phyloP scores from a whole-genome alignment of 2,888 invertebrate genomes.

The Apoderus coryli region DNA sequence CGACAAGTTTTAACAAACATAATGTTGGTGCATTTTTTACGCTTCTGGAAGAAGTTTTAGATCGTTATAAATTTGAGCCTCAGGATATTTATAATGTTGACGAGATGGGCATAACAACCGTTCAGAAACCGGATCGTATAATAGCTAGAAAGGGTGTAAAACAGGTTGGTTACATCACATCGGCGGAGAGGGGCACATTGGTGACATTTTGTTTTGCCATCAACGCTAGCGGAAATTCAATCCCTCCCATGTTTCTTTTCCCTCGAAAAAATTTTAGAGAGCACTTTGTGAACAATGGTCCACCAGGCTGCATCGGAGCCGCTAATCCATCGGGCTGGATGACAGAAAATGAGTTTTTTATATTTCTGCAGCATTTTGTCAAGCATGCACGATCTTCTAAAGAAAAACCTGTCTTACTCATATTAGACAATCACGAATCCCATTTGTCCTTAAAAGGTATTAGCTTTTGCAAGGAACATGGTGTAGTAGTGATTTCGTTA shows the following conservation, averaged over 20 bases:
- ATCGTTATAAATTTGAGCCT: constrained; percentile 8
- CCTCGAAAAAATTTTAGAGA: constrained; percentile 14
- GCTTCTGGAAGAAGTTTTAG: constrained; percentile 16
- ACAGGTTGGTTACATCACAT: constrained; percentile 27
- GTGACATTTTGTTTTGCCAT: constrained; percentile 3
- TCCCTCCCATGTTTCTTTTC: constrained; percentile 5
- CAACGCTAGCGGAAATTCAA: neutral
- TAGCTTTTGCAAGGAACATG: constrained; percentile 10
- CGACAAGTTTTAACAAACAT: constrained; percentile 19
- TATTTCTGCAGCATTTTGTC: constrained; percentile 24
- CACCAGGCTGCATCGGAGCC: constrained; percentile 22
- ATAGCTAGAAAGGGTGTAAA: constrained; percentile 24
- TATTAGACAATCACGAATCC: constrained; percentile 24
- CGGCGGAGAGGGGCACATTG: constrained; percentile 23
- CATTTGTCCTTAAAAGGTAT: constrained; percentile 14
- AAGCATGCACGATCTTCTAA: constrained; percentile 15
- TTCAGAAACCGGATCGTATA: constrained; percentile 26
- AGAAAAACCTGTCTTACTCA: constrained; percentile 20
- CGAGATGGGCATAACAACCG: constrained; percentile 28
- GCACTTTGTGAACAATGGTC: constrained; percentile 17
- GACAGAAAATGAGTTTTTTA: constrained; percentile 18
- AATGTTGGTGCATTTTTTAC: constrained; percentile 20
- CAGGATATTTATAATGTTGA: constrained; percentile 11
- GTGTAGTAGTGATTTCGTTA: constrained; percentile 10
- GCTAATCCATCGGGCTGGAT: constrained; percentile 26